Evolutionary conservation across 2,797 vertebrate species (phyloP), one percentile per base, ranked within the genome.

Genomic region (Eulemur albifrons): DNA sequence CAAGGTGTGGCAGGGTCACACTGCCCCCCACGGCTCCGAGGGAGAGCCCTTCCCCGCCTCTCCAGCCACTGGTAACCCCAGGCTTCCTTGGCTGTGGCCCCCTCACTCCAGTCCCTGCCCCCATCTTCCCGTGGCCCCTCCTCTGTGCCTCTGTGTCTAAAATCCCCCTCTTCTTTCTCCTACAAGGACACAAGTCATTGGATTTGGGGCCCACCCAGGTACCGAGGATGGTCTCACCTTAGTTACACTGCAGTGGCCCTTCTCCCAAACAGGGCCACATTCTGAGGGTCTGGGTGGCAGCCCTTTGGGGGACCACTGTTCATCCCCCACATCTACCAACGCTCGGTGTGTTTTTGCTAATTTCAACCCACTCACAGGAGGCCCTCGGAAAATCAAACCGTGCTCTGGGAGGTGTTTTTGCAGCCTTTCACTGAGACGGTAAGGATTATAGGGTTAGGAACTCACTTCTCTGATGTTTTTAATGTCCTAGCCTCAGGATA

Each of bases 151-250:
- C 84, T 63, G 7, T 0, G 12, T 4, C 20, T 15, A 52, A 5
- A 15, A 1, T 7, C 61, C 13, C 65, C 12, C 5, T 30, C 5
- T 30, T 23, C 11, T 35, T 5, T 17, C n/a, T 52, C n/a, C 35
- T 30, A 0, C 3, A 1, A 7, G 25, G 65, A n/a, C 25, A 9
- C 0, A 0, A 8, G 27, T 14, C 72, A 0, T 14, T 21, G 43
- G 35, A 12, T 32, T 61, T 12, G 4, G 14, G 30, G 15, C 52
- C 35, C 21, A 14, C 59, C 27, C 57, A 30, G 20, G 11, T 45
- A 7, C 20, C 21, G 25, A 25, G 43, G 63, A 13, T 5, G 32
- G 13, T 21, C 30, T 52, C 4, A 45, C 12, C 23, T 11, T 83
- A 3, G 30, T 15, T 15, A 1, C 7, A 30, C 43, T 72, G 32